phyloP scores from a whole-genome alignment of 2,797 vertebrate species.

The Austrolebias charrua region DNA sequence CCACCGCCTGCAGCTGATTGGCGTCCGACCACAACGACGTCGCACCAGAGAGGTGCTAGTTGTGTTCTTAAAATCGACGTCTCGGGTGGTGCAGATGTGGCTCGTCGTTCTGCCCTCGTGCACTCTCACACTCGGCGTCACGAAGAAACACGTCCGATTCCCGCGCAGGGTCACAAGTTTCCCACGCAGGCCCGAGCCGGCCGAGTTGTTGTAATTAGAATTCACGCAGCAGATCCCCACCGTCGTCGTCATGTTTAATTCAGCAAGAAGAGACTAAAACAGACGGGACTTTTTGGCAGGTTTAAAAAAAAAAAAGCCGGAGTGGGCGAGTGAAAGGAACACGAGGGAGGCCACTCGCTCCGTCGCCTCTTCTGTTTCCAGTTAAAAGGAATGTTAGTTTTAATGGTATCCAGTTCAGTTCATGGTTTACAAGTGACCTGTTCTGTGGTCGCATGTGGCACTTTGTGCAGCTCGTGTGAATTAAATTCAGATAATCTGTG shows the following conservation, averaged over 20 bases:
- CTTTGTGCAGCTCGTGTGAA: conserved; percentile 60
- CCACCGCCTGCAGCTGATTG: too few relatives aligned
- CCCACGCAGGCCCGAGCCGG: conserved; percentile 39
- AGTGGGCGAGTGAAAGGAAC: conserved; percentile 16
- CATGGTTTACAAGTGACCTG: conserved; percentile 13
- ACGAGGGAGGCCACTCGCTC: conserved; percentile 17
- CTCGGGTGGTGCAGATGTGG: conserved; percentile 12
- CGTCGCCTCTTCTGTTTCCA: background rate
- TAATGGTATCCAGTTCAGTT: background rate
- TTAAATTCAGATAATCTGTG: conserved; percentile 63
- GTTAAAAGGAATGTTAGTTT: too few relatives aligned
- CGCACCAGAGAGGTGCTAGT: conserved; percentile 4
- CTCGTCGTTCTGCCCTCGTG: conserved; percentile 12
- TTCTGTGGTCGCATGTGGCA: background rate
- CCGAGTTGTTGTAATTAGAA: conserved; percentile 77
- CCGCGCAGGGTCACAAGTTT: conserved; percentile 1
- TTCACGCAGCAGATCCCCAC: conserved; percentile 75
- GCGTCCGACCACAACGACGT: too few relatives aligned
- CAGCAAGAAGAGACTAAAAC: conserved; percentile 49
- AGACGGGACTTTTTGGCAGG: conserved; percentile 32
- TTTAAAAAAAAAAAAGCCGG: conserved; percentile 54
- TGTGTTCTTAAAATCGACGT: conserved; percentile 19
- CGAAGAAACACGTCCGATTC: background rate
- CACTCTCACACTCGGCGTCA: background rate
- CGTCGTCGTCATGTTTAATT: conserved; percentile 82